Evolutionary conservation across 2,888 invertebrate species (phyloP), one percentile per base, ranked within the genome.

Genomic region (Ethmia dodecea): DNA sequence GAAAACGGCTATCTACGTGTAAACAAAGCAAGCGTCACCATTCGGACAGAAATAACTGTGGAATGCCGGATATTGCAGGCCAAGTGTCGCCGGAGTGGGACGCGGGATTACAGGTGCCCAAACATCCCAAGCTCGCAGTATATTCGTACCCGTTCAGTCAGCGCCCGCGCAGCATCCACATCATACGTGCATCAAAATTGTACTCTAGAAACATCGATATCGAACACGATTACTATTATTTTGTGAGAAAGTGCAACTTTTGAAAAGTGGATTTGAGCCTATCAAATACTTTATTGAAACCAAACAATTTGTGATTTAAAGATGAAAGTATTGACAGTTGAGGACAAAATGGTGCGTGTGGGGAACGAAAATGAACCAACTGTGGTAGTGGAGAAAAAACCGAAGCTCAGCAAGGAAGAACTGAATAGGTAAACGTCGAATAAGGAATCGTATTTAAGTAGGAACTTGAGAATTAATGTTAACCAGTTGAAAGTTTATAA

Each of bases 1-100:
- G n/a, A n/a, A n/a, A n/a, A n/a, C n/a, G n/a, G n/a, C n/a, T n/a
- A n/a, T n/a, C n/a, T n/a, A n/a, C n/a, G n/a, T 31, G 35, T 35
- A 35, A 35, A 35, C 35, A 35, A 35, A 35, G 30, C 11, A 8
- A 27, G 18, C 35, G 31, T 35, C 35, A 35, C 26, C 30, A n/a
- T 22, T 22, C 22, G 22, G n/a, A 9, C 26, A 26, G 70, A 73
- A 83, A 84, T 81, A 83, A 68, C 69, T 45, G 42, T 62, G 84
- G 84, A 83, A 84, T 84, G 84, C 81, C 83, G 81, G 84, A 84
- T 80, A 71, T 78, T 76, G 76, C 70, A 71, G 43, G 25, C 16
- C 37, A 35, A 38, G 32, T 40, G 35, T 34, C 40, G 33, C 38
- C 31, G 31, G 31, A 41, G 37, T 26, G 10, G 26, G 26, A 11